phyloP scores from a whole-genome alignment of 2,797 vertebrate genomes.

The Notolepis coatsorum region DNA sequence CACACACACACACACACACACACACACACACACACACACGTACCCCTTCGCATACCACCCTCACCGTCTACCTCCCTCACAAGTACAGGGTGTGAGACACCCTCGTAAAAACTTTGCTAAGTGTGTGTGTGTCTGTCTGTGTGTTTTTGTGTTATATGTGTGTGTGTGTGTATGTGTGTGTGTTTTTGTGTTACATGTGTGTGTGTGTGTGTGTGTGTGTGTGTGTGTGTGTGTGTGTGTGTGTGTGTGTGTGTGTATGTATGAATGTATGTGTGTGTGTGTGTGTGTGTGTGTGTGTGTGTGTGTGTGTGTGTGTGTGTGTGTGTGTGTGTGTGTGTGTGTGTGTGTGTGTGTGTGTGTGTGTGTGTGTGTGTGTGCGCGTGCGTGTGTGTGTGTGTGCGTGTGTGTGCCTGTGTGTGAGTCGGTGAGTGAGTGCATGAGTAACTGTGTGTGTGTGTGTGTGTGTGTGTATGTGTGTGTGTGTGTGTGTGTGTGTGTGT shows the following conservation, averaged over 20 bases:
- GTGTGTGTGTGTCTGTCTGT: background rate
- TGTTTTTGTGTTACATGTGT: background rate
- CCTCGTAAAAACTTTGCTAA: constrained; percentile 59
- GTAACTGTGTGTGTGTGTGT: constrained; percentile 10
- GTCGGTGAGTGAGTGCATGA: background rate
- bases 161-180: constrained; percentile 15
- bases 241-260: background rate
- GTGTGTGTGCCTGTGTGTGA: constrained; percentile 2
- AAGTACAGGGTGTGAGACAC: constrained; percentile 61
- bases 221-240: background rate
- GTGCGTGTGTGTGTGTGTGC: constrained; percentile 2
- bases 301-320: constrained; percentile 7
- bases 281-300: background rate
- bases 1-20: background rate
- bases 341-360: background rate
- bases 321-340: background rate
- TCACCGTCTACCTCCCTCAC: constrained; percentile 50
- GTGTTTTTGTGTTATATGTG: constrained; percentile 17
- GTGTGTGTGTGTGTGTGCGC: constrained; percentile 25
- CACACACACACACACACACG: background rate
- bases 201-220: background rate
- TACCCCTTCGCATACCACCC: constrained; percentile 38
- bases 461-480: background rate
- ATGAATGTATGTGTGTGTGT: background rate
- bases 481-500: background rate